Percentiles rank a stretch among this genome's conserved stretches.
These are phyloP conservation scores for Perca flavescens DNA, from an alignment of 2,113 vertebrate species.

Conservation along the genomic window DNA sequence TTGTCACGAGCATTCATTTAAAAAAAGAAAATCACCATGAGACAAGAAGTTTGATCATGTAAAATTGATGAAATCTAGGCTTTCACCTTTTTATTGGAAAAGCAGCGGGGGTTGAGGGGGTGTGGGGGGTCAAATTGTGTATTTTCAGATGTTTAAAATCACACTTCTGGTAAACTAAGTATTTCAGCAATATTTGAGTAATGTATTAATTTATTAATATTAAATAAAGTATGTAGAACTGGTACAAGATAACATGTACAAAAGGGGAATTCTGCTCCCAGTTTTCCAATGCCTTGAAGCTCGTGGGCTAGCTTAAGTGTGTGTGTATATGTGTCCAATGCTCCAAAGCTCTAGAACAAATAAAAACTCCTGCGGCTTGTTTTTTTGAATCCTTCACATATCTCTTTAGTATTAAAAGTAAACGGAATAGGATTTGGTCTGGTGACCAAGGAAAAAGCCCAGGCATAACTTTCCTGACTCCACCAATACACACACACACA, in stretches of 20 bases:
- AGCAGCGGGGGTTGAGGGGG: background rate
- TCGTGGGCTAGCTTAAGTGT: constrained; percentile 1
- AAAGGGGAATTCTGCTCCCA: constrained; percentile 1
- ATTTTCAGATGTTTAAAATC: constrained; percentile 2
- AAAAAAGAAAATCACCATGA: background rate
- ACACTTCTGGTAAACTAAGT: background rate
- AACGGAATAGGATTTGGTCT: constrained; percentile 55
- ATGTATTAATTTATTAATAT: background rate
- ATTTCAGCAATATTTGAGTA: background rate
- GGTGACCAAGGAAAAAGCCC: constrained; percentile 33
- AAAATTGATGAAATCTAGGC: background rate
- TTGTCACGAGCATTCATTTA: background rate
- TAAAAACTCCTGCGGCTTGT: constrained; percentile 44
- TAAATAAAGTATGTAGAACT: background rate
- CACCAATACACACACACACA: too few relatives aligned
- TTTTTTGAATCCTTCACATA: constrained; percentile 56
- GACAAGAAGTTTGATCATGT: background rate
- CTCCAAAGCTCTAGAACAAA: constrained; percentile 26
- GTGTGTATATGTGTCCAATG: constrained; percentile 22
- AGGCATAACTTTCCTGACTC: constrained; percentile 25
- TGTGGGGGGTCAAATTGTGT: background rate
- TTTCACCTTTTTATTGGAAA: background rate
- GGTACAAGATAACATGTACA: background rate
- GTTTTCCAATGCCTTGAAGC: constrained; percentile 4
- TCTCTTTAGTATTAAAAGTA: constrained; percentile 75